Evolutionary conservation across 2,113 vertebrate genomes (phyloP).

Genomic region (Cottus gobio): DNA sequence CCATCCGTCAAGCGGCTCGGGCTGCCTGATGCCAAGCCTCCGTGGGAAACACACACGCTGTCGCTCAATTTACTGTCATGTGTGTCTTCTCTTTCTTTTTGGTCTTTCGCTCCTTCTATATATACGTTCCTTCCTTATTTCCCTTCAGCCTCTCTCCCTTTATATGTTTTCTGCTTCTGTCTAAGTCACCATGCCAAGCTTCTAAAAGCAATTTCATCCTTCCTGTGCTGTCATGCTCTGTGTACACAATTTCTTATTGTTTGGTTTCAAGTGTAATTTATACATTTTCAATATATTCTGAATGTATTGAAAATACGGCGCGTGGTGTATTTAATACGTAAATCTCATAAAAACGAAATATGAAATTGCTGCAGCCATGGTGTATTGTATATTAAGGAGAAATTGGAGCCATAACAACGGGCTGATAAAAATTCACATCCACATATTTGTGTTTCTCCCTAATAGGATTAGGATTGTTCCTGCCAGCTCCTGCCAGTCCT

Average conservation of each 20-base stretch:
- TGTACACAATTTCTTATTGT: slow-evolving; percentile 50
- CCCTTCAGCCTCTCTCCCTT: background rate
- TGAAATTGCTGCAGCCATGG: slow-evolving; percentile 19
- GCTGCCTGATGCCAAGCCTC: slow-evolving; percentile 45
- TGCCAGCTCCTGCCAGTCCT: slow-evolving; percentile 35
- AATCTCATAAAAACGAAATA: slow-evolving; percentile 34
- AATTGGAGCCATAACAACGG: slow-evolving; percentile 50
- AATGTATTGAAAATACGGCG: slow-evolving; percentile 25
- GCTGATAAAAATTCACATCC: slow-evolving; percentile 54
- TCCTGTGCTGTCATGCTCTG: slow-evolving; percentile 50
- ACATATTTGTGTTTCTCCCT: slow-evolving; percentile 59
- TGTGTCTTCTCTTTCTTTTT: slow-evolving; percentile 18
- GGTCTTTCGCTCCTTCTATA: background rate
- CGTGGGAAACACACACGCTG: slow-evolving; percentile 41
- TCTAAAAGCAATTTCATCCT: slow-evolving; percentile 70
- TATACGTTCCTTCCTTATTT: background rate
- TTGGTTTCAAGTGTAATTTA: slow-evolving; percentile 53
- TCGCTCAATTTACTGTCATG: slow-evolving; percentile 49
- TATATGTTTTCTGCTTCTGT: background rate
- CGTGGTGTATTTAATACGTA: slow-evolving; percentile 31
- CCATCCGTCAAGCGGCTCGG: slow-evolving; percentile 66
- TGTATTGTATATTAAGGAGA: slow-evolving; percentile 27
- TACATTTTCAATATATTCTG: slow-evolving; percentile 32
- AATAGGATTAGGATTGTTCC: slow-evolving; percentile 67
- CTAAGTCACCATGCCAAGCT: slow-evolving; percentile 29